Evolutionary conservation across 2,888 invertebrate genomes (phyloP), one percentile per base, ranked within the genome.

Genomic region (Prosopocoilus inquinatus): DNA sequence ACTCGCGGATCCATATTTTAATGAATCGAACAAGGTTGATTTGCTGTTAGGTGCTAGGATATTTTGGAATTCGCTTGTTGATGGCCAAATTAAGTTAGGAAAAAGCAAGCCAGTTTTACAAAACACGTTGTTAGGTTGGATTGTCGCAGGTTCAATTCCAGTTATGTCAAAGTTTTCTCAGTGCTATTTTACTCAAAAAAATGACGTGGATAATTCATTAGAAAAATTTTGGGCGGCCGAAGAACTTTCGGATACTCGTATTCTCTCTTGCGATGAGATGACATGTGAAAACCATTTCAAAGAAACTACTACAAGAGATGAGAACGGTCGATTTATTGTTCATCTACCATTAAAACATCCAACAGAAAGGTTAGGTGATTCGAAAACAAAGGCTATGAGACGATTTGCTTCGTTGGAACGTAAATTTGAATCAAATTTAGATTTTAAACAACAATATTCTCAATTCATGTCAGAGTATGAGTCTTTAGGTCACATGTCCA

Each of bases 401-500:
- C 38, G 57, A 49, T 61, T 63, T 38, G 38, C 46, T 15, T 36
- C 50, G 1, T 20, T 56, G 28, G 60, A 60, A 36, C 44, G 46
- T 49, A 57, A 50, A 55, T 47, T 63, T 9, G 11, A 33, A 33
- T 54, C 52, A 39, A 53, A 61, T 44, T 8, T 35, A 8, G 12
- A 52, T 7, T 46, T 59, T 11, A 45, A 53, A 12, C 7, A n/a
- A n/a, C n/a, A 51, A 35, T 63, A 63, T 49, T 55, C 34, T 32
- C 20, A 41, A 8, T 58, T 64, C 49, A 57, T 64, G 35, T n/a
- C 15, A n/a, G 62, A 64, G 45, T 64, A 63, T 39, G 12, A 47
- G 9, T 2, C 39, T 11, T 43, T 64, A 32, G 54, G 49, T 2
- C 62, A 63, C 46, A 62, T 61, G 57, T 20, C 28, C n/a, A 43